Percentiles rank a stretch among this genome's conserved stretches.
Evolutionary conservation across 92 coral and sea anemone genomes (phyloP).

Genomic region (Palythoa grandis): DNA sequence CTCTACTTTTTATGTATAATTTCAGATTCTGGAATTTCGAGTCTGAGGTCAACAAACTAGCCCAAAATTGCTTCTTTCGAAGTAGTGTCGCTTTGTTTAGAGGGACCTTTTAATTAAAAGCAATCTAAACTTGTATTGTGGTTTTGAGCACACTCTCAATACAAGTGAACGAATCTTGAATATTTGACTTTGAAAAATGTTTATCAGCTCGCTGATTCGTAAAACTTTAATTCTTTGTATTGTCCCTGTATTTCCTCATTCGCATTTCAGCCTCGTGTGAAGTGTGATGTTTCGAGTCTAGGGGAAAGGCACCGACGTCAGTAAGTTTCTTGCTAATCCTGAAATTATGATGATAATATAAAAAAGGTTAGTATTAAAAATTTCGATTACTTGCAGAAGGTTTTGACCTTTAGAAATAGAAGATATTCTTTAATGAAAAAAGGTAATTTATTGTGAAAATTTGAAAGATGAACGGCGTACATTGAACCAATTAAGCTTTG

Average conservation of each 20-base stretch:
- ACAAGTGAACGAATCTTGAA: not conserved
- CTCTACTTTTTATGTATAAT: not conserved
- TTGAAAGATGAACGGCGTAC: not conserved
- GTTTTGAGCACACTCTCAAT: not conserved
- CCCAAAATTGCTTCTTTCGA: not conserved
- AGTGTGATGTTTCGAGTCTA: not conserved
- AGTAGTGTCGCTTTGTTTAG: constrained; percentile 12
- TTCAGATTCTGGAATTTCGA: not conserved
- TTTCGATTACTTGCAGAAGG: not conserved
- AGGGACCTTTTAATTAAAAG: constrained; percentile 7
- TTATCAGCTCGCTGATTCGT: constrained; percentile 5
- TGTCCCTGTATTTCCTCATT: not conserved
- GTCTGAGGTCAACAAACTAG: not conserved
- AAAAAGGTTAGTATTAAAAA: not conserved
- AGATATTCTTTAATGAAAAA: not conserved
- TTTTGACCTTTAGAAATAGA: not conserved
- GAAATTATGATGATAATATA: not conserved
- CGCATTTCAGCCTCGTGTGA: not conserved
- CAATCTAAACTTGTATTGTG: constrained; percentile 17
- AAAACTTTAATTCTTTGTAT: not conserved
- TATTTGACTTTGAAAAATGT: constrained; percentile 19
- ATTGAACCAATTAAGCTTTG: not conserved
- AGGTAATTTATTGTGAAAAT: not conserved
- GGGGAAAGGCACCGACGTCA: not conserved
- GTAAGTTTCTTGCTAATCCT: not conserved